Conservation (phyloP, 37 sponge, comb jelly and placozoan species). For the Aplysina aerophoba region DNA sequence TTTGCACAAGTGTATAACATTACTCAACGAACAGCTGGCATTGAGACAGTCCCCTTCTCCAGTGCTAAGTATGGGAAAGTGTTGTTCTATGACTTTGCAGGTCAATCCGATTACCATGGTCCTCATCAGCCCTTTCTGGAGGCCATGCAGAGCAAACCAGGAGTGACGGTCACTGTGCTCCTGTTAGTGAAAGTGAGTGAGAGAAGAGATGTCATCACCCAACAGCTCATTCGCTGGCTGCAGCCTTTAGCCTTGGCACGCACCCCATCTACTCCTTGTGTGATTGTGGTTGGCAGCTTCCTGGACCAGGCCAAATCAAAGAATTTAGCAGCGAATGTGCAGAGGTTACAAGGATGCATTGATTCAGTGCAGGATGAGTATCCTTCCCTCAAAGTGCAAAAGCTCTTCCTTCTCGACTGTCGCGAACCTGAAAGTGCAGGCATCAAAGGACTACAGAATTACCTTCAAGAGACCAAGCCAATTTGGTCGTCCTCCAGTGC, state of each 20-base stretch:
- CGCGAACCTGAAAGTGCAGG: no score
- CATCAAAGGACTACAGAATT: no score
- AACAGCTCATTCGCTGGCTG: no score
- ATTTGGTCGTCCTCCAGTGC: background rate
- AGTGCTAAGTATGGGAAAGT: slow-evolving; percentile 29
- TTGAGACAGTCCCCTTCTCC: background rate
- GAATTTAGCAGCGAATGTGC: no score
- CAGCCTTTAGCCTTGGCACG: no score
- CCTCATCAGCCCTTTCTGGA: slow-evolving; percentile 24
- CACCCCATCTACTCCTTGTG: background rate
- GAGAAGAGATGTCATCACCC: no score
- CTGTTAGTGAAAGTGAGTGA: background rate
- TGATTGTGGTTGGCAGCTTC: background rate
- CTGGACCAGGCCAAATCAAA: no score
- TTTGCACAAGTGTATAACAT: no score
- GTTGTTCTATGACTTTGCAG: slow-evolving; percentile 41
- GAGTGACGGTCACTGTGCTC: background rate
- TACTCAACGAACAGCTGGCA: slow-evolving; percentile 21
- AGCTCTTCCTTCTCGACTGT: no score
- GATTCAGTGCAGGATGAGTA: background rate
- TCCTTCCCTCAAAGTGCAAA: no score
- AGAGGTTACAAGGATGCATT: background rate
- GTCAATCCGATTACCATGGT: slow-evolving; percentile 31
- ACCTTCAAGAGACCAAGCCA: background rate
- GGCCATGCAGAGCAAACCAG: background rate